A percentile compares a stretch with the other conserved stretches of the same genome.
Conservation (phyloP, 1,140 invertebrate species). For the Drosophila kanapiae region DNA sequence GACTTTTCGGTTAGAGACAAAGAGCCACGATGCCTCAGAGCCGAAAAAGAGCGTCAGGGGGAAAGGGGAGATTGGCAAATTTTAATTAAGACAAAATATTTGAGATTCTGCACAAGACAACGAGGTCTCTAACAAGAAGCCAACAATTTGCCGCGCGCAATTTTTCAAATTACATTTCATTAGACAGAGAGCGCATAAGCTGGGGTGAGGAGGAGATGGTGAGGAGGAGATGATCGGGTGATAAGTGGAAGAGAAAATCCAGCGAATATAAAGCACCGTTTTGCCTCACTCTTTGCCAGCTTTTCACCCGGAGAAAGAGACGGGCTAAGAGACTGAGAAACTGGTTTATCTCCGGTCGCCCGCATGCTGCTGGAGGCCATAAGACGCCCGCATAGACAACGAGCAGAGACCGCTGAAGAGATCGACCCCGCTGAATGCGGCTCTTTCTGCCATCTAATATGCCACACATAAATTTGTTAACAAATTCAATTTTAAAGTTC, state of each 20-base stretch:
- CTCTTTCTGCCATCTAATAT: constrained; percentile 55
- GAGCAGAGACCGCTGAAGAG: constrained; percentile 11
- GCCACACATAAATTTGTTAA: constrained; percentile 72
- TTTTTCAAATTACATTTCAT: constrained; percentile 81
- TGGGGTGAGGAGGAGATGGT: constrained; percentile 4
- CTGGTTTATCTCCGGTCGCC: constrained; percentile 64
- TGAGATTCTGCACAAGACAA: constrained; percentile 66
- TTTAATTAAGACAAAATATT: constrained; percentile 80
- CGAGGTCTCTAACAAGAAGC: constrained; percentile 59
- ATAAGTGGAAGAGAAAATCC: constrained; percentile 59
- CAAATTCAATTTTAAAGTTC: constrained; percentile 78
- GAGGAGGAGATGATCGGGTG: constrained; percentile 27
- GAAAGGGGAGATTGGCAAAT: constrained; percentile 43
- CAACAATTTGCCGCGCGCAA: constrained; percentile 74
- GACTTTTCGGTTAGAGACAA: constrained; percentile 53
- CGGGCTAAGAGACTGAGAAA: constrained; percentile 29
- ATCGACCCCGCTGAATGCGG: constrained; percentile 1
- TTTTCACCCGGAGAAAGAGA: constrained; percentile 50
- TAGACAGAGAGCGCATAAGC: constrained; percentile 47
- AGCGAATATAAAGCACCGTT: constrained; percentile 76
- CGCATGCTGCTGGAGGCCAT: constrained; percentile 47
- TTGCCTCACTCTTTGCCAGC: constrained; percentile 61
- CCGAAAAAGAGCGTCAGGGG: not conserved
- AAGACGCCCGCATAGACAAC: constrained; percentile 62
- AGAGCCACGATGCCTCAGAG: not conserved